A percentile compares a stretch with the other conserved stretches of the same genome.
Conservation (phyloP, 2,797 vertebrate genomes). For the Halcyon leucocephala region DNA sequence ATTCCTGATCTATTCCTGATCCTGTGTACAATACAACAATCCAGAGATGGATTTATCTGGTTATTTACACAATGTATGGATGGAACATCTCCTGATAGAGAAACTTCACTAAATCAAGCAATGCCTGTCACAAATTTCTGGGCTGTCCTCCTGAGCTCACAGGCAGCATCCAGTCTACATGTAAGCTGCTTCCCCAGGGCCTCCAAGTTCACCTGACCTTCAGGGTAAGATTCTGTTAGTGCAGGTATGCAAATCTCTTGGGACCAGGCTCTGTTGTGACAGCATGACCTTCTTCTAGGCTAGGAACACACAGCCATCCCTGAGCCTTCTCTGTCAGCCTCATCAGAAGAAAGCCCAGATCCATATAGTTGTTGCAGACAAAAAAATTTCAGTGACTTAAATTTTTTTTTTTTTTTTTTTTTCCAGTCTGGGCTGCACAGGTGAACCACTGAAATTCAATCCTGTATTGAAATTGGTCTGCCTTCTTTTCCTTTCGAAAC, state of each 20-base stretch:
- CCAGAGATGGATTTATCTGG: neutral
- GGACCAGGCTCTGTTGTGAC: rapidly evolving
- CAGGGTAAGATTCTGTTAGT: neutral
- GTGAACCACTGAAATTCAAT: neutral
- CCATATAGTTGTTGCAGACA: neutral
- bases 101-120: neutral
- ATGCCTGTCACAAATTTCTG: neutral
- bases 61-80: neutral
- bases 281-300: neutral
- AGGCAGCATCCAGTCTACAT: rapidly evolving
- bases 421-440: neutral
- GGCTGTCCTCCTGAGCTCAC: neutral
- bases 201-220: rapidly evolving
- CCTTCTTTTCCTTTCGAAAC: constrained; percentile 40
- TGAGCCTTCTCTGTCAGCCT: neutral
- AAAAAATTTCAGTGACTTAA: rapidly evolving
- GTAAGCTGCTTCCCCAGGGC: neutral
- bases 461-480: neutral
- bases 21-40: neutral
- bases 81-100: neutral
- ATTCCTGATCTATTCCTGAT: neutral
- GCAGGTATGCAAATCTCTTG: neutral
- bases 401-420: neutral
- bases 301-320: neutral
- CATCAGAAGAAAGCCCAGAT: neutral